phyloP scores from a whole-genome alignment of 2,113 vertebrate genomes.

The Laticauda colubrina region DNA sequence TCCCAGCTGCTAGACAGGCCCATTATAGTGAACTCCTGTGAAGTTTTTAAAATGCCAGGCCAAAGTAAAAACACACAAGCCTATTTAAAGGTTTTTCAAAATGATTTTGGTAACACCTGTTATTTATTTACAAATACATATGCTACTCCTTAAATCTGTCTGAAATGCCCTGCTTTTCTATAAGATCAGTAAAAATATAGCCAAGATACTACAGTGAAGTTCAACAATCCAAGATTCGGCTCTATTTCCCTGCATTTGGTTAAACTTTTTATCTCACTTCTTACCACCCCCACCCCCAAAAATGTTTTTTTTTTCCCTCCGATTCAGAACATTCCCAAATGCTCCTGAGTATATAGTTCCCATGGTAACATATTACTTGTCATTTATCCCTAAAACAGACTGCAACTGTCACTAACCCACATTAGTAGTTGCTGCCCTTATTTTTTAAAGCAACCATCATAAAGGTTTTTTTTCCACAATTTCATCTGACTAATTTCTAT shows the following conservation, averaged over 20 bases:
- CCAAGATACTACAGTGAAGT: background rate
- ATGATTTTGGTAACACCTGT: background rate
- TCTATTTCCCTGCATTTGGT: background rate
- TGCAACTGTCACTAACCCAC: background rate
- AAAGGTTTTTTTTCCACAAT: background rate
- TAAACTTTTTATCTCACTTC: background rate
- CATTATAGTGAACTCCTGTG: background rate
- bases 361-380: background rate
- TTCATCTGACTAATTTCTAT: background rate
- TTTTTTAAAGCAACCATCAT: background rate
- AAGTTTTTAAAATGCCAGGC: background rate
- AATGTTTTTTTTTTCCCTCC: no score
- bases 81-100: background rate
- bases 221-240: background rate
- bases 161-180: background rate
- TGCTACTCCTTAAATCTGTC: background rate
- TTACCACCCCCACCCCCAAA: background rate
- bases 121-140: background rate
- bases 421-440: background rate
- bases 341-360: background rate
- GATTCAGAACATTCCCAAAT: background rate
- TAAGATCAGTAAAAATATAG: background rate
- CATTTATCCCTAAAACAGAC: background rate
- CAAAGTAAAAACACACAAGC: background rate
- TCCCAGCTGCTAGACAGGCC: background rate